phyloP scores from a whole-genome alignment of 2,888 invertebrate genomes.

The Ormyrus pomaceus region DNA sequence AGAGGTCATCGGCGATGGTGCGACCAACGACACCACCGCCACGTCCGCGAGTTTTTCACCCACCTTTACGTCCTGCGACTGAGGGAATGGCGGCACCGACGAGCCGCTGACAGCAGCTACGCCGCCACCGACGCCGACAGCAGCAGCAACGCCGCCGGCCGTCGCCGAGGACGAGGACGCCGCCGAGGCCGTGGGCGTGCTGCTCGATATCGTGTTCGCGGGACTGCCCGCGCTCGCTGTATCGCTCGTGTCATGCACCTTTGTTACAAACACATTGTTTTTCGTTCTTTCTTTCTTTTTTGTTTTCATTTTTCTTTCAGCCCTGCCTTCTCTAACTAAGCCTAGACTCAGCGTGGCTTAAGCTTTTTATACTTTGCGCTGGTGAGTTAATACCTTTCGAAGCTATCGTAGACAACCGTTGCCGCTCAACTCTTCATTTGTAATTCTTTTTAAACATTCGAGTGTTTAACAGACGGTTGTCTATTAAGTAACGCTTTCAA shows the following conservation, averaged over 20 bases:
- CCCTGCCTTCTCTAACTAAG: too few relatives aligned
- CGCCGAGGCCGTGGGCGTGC: constrained; percentile 64
- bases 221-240: constrained; percentile 82
- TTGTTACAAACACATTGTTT: neutral
- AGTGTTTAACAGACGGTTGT: too few relatives aligned
- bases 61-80: constrained; percentile 66
- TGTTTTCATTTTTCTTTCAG: too few relatives aligned
- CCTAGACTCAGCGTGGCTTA: too few relatives aligned
- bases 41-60: constrained; percentile 68
- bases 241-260: constrained; percentile 81
- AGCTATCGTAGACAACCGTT: too few relatives aligned
- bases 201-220: constrained; percentile 68
- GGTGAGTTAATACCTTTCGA: too few relatives aligned
- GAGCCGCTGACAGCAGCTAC: constrained; percentile 58
- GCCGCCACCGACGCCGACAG: constrained; percentile 60
- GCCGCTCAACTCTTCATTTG: too few relatives aligned
- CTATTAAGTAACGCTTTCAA: too few relatives aligned
- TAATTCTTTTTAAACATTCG: too few relatives aligned
- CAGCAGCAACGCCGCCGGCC: constrained; percentile 53
- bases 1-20: constrained; percentile 65
- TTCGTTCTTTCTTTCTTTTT: too few relatives aligned
- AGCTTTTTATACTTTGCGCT: too few relatives aligned
- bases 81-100: constrained; percentile 64
- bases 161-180: constrained; percentile 61
- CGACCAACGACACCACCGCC: constrained; percentile 67